Conservation (phyloP, 2,113 vertebrate species). For the Python bivittatus region DNA sequence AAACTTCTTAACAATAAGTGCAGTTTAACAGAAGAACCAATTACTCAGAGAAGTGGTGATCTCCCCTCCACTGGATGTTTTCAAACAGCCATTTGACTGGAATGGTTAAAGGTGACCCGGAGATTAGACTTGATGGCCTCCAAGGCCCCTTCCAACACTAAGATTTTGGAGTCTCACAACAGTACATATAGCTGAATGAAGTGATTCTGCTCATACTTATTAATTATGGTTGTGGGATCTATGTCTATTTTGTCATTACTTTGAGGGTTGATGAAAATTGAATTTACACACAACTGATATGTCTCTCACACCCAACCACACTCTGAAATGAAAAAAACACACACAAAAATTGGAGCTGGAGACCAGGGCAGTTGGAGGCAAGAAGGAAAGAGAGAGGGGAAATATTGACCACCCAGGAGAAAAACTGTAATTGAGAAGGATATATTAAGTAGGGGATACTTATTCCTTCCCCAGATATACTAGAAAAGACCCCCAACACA, state of each 20-base stretch:
- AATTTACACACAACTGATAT: background rate
- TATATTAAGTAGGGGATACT: background rate
- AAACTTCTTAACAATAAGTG: background rate
- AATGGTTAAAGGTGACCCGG: background rate
- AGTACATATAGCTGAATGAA: background rate
- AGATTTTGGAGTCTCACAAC: background rate
- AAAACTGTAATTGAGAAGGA: background rate
- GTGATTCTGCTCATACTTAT: background rate
- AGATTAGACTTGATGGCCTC: background rate
- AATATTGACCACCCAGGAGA: background rate
- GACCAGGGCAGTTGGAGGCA: background rate
- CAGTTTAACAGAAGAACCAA: background rate
- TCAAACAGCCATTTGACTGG: background rate
- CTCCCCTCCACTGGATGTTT: background rate
- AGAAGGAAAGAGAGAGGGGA: background rate
- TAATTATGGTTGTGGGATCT: background rate
- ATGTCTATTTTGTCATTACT: background rate
- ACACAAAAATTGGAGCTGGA: background rate
- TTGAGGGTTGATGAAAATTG: background rate
- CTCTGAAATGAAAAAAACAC: background rate
- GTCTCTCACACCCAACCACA: background rate
- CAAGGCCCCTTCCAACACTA: background rate
- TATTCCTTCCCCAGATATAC: background rate
- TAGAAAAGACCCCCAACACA: too few relatives aligned
- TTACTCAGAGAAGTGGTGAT: background rate